phyloP scores from a whole-genome alignment of 53 echinoderm and acorn worm species.

The Paracentrotus lividus region DNA sequence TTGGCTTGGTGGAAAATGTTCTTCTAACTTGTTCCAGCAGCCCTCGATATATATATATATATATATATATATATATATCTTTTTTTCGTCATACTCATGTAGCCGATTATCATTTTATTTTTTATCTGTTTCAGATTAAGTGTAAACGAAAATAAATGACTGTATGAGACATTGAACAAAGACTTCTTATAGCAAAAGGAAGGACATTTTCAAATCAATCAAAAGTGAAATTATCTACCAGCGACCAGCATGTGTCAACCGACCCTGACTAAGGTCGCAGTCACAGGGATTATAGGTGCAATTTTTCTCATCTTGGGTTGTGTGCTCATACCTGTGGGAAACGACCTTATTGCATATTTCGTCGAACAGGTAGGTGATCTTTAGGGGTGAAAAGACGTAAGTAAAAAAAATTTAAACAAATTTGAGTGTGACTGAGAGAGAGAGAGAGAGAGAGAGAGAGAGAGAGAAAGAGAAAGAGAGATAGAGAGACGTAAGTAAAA shows the following conservation, averaged over 20 bases:
- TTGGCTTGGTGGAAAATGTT: no score
- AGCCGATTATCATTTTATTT: no score
- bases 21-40: no score
- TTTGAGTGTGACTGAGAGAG: background rate
- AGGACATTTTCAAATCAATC: background rate
- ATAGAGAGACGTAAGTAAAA: background rate
- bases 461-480: background rate
- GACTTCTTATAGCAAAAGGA: background rate
- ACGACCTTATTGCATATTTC: slow-evolving; percentile 61
- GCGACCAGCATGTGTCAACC: slow-evolving; percentile 50
- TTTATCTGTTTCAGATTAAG: no score
- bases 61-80: no score
- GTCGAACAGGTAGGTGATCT: slow-evolving; percentile 70
- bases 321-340: slow-evolving; percentile 79
- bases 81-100: no score
- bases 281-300: slow-evolving; percentile 69
- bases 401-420: background rate
- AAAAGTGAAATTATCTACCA: no score
- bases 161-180: background rate
- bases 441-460: background rate
- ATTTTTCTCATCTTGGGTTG: slow-evolving; percentile 80
- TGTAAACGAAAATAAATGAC: no score
- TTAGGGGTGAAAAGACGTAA: background rate
- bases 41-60: no score
- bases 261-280: slow-evolving; percentile 65